phyloP scores from a whole-genome alignment of 2,113 vertebrate species.

The Genyomyrus donnyi region DNA sequence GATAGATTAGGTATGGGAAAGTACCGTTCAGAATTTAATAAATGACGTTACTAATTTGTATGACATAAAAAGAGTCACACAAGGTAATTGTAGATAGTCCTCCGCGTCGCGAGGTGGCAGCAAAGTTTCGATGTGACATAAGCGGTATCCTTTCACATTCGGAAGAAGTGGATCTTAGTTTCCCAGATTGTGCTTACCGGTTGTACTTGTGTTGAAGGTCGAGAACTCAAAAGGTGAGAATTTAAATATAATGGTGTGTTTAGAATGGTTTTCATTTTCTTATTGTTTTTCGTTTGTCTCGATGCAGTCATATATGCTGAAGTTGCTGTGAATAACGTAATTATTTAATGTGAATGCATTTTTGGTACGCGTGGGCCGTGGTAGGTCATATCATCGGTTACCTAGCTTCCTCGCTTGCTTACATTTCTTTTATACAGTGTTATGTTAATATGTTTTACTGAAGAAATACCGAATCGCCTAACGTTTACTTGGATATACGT shows the following conservation, averaged over 20 bases:
- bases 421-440: background rate
- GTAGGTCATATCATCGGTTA: background rate
- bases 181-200: background rate
- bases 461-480: background rate
- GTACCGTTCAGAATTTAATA: background rate
- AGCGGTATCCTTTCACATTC: background rate
- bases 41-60: background rate
- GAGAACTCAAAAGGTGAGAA: slow-evolving; percentile 41
- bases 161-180: background rate
- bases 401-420: background rate
- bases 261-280: background rate
- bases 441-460: background rate
- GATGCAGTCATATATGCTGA: background rate
- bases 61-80: background rate
- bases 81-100: background rate
- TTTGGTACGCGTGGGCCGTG: background rate
- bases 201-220: slow-evolving; percentile 51
- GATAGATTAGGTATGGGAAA: background rate
- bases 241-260: background rate
- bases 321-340: background rate
- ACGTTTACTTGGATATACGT: background rate
- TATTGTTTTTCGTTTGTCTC: background rate
- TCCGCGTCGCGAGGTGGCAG: background rate
- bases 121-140: background rate
- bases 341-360: background rate